Base-by-base conservation (phyloP, 2,113 vertebrate genomes). In the Callopanchax toddi region DNA sequence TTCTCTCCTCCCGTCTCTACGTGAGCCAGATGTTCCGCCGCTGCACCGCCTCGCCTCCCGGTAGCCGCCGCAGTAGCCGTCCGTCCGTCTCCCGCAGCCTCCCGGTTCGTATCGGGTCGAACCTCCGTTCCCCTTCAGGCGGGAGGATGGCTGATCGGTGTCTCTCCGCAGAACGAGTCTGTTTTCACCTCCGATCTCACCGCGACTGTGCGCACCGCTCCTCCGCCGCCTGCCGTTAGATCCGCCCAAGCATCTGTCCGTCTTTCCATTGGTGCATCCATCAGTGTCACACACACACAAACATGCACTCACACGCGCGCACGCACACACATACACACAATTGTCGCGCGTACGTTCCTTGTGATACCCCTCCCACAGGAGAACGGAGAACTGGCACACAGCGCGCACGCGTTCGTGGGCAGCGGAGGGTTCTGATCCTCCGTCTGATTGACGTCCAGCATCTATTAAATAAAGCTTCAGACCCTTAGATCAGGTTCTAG, bases 241-340 rank as follows among this genome's bases (percentile, higher is more conserved):
- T 94, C 96, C 96, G 94, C 97, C 97, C 95, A 86, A 95, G 93
- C 96, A 97, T 97, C 96, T 97, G 96, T 94, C 97, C 89, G 93
- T 96, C 96, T 95, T 84, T 92, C 95, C 95, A 94, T 91, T 92
- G 94, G 94, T 90, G 93, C 94, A 95, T 96, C 96, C 94, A 94
- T 96, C 96, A 95, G 94, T 95, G 95, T 95, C 96, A 93, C 91
- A 62, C 86, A 78, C 81, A 73, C 59, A 76, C 65, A 71, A 39
- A 55, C 65, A 50, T 37, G 25, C 40, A 44, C 57, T n/a, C 95
- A 91, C 86, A 49, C 57, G 64, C 74, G 44, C 9, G 42, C 71
- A 53, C 74, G 60, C 74, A 62, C 64, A 56, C 29, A 32, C 29
- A 32, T 9, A 32, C 29, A 46, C 71, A 53, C 74, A 64, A 59